Percentiles rank a stretch among this genome's conserved stretches.
phyloP scores from a whole-genome alignment of 1,140 invertebrate genomes.

The Pseudomyrmex pallidus region DNA sequence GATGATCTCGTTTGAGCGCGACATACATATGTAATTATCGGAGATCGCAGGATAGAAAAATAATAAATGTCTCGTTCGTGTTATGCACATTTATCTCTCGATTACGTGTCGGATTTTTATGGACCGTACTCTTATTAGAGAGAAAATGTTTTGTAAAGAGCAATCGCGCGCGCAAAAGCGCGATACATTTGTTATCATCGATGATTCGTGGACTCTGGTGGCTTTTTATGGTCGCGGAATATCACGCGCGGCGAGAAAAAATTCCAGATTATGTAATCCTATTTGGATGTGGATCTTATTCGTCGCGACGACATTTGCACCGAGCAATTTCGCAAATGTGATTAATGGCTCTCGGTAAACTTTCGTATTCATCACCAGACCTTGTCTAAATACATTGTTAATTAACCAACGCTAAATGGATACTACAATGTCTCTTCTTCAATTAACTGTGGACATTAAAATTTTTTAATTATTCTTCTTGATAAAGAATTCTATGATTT shows the following conservation, averaged over 20 bases:
- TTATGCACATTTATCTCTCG: not conserved
- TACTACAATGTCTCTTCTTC: not conserved
- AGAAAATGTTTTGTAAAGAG: too few relatives aligned
- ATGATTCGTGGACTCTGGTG: not conserved
- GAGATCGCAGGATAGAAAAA: constrained; percentile 22
- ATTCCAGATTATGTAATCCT: constrained; percentile 50
- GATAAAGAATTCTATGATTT: too few relatives aligned
- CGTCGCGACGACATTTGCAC: constrained; percentile 7
- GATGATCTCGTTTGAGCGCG: not conserved
- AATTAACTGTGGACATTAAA: not conserved
- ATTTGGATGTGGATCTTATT: constrained; percentile 23
- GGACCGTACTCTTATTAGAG: too few relatives aligned
- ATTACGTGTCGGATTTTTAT: not conserved
- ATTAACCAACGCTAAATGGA: constrained; percentile 8
- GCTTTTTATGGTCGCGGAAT: not conserved
- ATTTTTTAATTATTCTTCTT: too few relatives aligned
- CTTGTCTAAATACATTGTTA: constrained; percentile 12
- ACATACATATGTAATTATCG: constrained; percentile 1
- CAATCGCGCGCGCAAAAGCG: not conserved
- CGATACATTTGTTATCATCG: not conserved
- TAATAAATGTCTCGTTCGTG: not conserved
- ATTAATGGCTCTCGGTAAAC: not conserved
- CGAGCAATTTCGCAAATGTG: constrained; percentile 12
- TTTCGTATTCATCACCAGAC: not conserved
- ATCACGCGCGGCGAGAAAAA: constrained; percentile 27